Conservation (phyloP, 2,113 vertebrate species). For the Tauraco erythrolophus region DNA sequence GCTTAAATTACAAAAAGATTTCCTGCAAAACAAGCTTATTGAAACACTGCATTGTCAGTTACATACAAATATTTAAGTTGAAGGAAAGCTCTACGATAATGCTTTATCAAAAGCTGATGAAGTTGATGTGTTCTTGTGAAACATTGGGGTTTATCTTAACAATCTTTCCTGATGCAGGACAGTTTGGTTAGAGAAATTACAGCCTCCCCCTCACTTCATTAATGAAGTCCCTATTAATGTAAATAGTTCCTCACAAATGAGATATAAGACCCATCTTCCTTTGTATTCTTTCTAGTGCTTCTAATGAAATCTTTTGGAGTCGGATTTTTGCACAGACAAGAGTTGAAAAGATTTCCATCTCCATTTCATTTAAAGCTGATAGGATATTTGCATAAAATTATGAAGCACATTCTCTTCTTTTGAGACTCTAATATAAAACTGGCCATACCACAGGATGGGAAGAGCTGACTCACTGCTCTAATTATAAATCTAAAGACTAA, state of each 20-base stretch:
- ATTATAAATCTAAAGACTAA: slow-evolving; percentile 43
- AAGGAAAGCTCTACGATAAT: neutral
- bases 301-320: neutral
- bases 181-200: neutral
- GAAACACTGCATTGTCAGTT: neutral
- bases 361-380: neutral
- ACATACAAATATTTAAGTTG: neutral
- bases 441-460: neutral
- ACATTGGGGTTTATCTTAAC: neutral
- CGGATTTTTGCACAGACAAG: neutral
- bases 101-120: neutral
- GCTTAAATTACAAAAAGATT: neutral
- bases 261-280: neutral
- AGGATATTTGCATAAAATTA: slow-evolving; percentile 49
- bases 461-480: slow-evolving; percentile 17
- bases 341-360: neutral
- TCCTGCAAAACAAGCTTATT: neutral
- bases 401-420: neutral
- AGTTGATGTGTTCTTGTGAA: neutral
- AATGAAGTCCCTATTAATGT: neutral
- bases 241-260: neutral
- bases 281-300: neutral
- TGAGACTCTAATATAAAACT: neutral
- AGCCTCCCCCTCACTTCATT: neutral
- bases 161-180: neutral